Evolutionary conservation across 2,113 vertebrate species (phyloP).

Genomic region (Saimiri boliviensis): DNA sequence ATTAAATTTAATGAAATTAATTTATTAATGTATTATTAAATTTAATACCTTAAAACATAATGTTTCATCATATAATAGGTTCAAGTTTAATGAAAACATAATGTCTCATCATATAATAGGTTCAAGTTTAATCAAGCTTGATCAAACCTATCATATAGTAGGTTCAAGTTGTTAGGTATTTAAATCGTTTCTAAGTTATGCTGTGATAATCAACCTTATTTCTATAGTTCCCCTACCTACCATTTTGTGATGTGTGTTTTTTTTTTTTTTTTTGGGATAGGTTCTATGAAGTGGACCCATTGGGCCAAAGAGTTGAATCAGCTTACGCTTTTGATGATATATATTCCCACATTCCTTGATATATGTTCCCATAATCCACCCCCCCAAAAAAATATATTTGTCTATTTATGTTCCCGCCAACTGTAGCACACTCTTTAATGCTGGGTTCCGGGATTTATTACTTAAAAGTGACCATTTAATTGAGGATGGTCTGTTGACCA

Average conservation of each 20-base stretch:
- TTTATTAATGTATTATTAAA: no score
- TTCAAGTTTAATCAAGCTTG: no score
- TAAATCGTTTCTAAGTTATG: conserved; percentile 12
- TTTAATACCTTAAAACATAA: no score
- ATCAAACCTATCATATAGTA: background rate
- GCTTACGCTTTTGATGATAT: background rate
- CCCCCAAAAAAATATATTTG: background rate
- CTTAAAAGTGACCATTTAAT: background rate
- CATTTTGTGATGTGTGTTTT: background rate
- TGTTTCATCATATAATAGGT: background rate
- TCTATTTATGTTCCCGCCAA: background rate
- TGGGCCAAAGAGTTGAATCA: background rate
- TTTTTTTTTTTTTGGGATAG: conserved; percentile 31
- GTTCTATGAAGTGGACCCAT: background rate
- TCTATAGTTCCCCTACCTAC: background rate
- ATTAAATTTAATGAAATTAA: no score
- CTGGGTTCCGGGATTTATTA: background rate
- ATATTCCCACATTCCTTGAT: background rate
- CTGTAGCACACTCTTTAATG: background rate
- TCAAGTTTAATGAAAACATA: background rate
- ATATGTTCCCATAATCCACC: background rate
- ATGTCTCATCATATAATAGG: background rate
- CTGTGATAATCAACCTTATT: background rate
- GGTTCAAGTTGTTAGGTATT: background rate
- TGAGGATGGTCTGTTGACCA: background rate